Base-by-base conservation (phyloP, 2,888 invertebrate species). In the Caradrina kadenii region DNA sequence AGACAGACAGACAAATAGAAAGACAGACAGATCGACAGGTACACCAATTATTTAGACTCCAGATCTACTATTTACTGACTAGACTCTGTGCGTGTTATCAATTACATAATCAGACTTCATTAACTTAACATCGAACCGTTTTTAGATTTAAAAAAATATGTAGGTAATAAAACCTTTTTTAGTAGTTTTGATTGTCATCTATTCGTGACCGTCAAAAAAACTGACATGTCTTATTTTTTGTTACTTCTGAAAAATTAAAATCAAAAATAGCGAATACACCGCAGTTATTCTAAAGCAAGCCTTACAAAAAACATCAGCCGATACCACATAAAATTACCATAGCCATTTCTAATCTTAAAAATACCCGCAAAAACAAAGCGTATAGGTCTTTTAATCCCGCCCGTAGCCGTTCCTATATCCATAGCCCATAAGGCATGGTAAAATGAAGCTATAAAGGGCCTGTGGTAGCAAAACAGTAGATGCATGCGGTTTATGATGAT, bases 401-500 rank as follows among this genome's bases (percentile, higher is more conserved):
- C 8, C 10, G 31, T 52, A 70, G 49, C 42, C 54, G 54, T 65
- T 70, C 35, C 54, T 76, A 39, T 48, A 59, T 52, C 54, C 19
- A 63, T 48, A 67, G 45, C 55, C 66, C 54, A 76, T 79, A 78
- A 82, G 72, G 78, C 67, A 80, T 80, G 63, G 66, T 59, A 26
- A 73, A 81, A 84, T 83, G 79, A 83, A 83, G 81, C 81, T 74
- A 80, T 82, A 80, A 83, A 69, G 75, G 73, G 71, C 70, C 64
- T 73, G 79, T 85, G 81, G 81, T 77, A 81, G 79, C 78, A 80
- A 86, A 87, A 81, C 86, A 84, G 82, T 87, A 86, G 87, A 89
- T 91, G 90, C 88, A 89, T 82, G 83, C 86, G 82, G 83, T 92
- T 93, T 92, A 93, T 88, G 91, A 90, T 92, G 91, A 93, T 93